Base-by-base conservation (phyloP, 2,797 vertebrate genomes). In the Xenops minutus region DNA sequence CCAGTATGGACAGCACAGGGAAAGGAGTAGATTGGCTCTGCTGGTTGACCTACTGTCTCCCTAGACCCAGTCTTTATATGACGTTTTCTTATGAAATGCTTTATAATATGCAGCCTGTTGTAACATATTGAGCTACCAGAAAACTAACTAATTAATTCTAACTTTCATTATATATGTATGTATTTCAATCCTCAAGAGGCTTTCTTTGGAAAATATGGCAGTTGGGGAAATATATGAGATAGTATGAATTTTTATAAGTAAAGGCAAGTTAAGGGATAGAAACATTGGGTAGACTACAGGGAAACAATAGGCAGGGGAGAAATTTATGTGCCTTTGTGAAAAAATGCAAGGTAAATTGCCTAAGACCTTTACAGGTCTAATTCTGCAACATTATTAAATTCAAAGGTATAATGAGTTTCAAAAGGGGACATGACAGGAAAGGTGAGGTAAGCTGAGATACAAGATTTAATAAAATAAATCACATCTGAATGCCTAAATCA, bases 381-480 rank as follows among this genome's bases (percentile, higher is more conserved):
- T 80, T 93, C 54, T 93, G 13, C 19, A 71, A 30, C 13, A 20
- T 88, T 91, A 91, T 94, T 83, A 69, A 89, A 82, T 77, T 89
- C 67, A 87, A 89, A 92, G 55, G 13, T 44, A 59, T 30, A 69
- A 14, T 69, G 74, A 79, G 15, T 85, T 95, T 93, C 48, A n/a
- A 63, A 94, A 93, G 41, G 71, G 48, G 48, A 85, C 58, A 69
- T 90, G 80, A 82, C 86, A 91, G 64, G n/a, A 74, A 89, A 92
- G 75, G 72, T 88, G 81, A 95, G 6, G 23, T 74, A 55, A 87
- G 16, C 26, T 56, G 43, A 89, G 48, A 55, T 63, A 63, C 4
- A 59, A 76, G 29, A 94, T 56, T 84, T 88, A 94, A 84, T 88
- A 77, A 83, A 88, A 86, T 68, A 78, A 96, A 93, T 66, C 32